These are phyloP conservation scores for Ophion obscuratus DNA, from an alignment of 2,888 invertebrate species.

Conservation along the genomic window DNA sequence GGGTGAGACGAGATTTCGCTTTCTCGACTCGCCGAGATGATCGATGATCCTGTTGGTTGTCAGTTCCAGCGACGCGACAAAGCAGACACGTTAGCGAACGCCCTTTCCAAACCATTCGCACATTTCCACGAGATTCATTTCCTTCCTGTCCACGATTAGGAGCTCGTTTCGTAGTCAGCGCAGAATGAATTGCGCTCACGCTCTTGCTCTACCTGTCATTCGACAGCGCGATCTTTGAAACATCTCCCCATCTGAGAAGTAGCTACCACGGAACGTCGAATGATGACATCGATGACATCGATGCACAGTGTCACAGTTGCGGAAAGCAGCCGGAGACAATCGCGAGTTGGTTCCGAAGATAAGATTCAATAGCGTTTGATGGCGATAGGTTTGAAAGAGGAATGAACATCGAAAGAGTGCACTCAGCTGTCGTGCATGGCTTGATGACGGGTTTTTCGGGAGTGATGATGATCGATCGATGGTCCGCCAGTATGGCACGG, in stretches of 20 bases:
- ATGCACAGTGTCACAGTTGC: neutral
- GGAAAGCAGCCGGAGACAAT: neutral
- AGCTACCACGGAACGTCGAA: neutral
- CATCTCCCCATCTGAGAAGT: neutral
- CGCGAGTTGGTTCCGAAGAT: neutral
- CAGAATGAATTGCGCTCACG: neutral
- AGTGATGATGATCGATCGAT: slow-evolving; percentile 64
- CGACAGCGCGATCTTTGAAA: neutral
- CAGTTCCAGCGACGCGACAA: slow-evolving; percentile 53
- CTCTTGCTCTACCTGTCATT: neutral
- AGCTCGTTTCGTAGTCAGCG: slow-evolving; percentile 41
- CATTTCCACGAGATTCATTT: slow-evolving; percentile 45
- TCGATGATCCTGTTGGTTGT: slow-evolving; percentile 58
- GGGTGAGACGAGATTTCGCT: slow-evolving; percentile 66
- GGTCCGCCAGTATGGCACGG: neutral
- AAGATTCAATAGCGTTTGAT: neutral
- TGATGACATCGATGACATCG: neutral
- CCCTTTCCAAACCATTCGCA: slow-evolving; percentile 6
- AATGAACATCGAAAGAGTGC: no score
- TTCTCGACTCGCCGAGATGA: slow-evolving; percentile 59
- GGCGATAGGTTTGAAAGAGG: neutral
- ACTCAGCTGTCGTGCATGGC: no score
- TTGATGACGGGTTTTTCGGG: slow-evolving; percentile 55
- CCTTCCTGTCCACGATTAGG: slow-evolving; percentile 51
- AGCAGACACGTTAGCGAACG: slow-evolving; percentile 55